phyloP scores from a whole-genome alignment of 2,113 vertebrate species.

The Gallinago paraguaiae region DNA sequence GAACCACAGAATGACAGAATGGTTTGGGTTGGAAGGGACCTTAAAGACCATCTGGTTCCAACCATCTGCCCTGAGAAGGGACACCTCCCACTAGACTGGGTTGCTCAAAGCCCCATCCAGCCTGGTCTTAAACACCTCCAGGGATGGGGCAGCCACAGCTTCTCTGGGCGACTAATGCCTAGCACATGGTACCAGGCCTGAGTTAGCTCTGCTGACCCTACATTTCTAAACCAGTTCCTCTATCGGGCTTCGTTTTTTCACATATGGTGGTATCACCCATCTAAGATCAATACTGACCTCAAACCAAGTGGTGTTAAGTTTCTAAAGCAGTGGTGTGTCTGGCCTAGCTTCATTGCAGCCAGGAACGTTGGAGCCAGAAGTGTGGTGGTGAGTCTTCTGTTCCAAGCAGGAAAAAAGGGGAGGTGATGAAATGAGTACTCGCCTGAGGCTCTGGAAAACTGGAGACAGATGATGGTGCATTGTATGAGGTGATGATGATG shows the following conservation, averaged over 20 bases:
- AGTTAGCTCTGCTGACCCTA: not conserved
- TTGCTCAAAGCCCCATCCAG: no score
- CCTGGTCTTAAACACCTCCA: no score
- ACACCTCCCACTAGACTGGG: no score
- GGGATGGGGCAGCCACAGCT: no score
- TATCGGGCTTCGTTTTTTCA: not conserved
- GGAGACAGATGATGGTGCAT: not conserved
- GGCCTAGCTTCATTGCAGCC: not conserved
- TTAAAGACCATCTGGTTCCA: no score
- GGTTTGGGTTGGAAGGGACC: no score
- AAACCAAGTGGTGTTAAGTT: not conserved
- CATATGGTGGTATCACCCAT: not conserved
- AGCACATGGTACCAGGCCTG: accelerated
- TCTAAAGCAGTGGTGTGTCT: not conserved
- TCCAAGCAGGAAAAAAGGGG: not conserved
- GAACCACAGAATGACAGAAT: no score
- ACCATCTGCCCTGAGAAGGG: no score
- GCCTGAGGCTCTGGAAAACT: not conserved
- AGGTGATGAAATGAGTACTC: constrained; percentile 2
- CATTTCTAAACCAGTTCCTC: not conserved
- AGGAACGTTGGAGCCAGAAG: not conserved
- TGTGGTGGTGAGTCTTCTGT: not conserved
- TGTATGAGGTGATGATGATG: not conserved
- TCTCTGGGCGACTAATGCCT: no score
- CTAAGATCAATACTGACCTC: not conserved